Base-by-base conservation (phyloP, 2,888 invertebrate genomes). In the Melieria picta region DNA sequence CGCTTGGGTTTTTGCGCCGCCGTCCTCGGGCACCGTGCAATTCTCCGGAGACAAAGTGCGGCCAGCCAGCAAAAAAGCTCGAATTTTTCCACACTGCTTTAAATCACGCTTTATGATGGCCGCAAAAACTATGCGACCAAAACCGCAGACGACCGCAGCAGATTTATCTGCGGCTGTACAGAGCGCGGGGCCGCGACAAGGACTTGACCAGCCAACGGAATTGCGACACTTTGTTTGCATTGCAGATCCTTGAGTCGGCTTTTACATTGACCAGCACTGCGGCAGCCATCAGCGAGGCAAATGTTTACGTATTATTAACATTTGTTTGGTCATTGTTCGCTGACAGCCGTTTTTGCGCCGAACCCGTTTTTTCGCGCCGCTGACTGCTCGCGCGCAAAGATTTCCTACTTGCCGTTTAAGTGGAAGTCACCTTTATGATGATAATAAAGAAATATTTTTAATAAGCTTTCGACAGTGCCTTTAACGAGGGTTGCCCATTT, bases 201-300 rank as follows among this genome's bases (percentile, higher is more conserved):
- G 30, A 30, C 30, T 30, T 30, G 30, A 30, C 30, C 30, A 30
- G 30, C 30, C 30, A 30, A 30, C 30, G 30, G 30, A 30, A 30
- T 30, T 30, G 30, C 30, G 30, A 52, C 13, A n/a, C 13, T 52
- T 52, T n/a, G 11, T 80, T 80, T 80, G 81, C 80, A 81, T 80
- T 80, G 80, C 81, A 81, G 81, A 80, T 80, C 80, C 80, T 72
- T 30, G 30, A 65, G 43, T 16, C 57, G 30, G 9, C 57, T 30
- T 30, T 30, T 30, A 30, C 30, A 30, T 3, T 30, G 30, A 30
- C 30, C 30, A 3, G 30, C 30, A 30, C 30, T 30, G 30, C 30
- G 30, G 30, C 30, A 30, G 30, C 30, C 30, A 30, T 30, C 30
- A 30, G 30, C 30, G 30, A 30, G 30, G 30, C 30, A 30, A 30